phyloP scores from a whole-genome alignment of 2,888 invertebrate species.

The Brachylomia viminalis region DNA sequence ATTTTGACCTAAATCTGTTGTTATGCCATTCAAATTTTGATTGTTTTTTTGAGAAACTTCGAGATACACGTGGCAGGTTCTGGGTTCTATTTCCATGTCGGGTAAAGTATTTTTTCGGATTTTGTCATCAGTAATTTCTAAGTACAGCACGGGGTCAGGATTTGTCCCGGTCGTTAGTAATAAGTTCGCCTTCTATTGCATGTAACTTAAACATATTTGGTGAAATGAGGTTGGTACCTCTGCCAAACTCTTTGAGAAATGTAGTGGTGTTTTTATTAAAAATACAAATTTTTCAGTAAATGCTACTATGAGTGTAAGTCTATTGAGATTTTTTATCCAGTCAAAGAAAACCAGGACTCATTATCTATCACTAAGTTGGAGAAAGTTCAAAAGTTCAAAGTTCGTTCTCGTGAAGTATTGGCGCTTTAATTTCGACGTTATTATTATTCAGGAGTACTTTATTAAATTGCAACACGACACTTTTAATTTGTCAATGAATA shows the following conservation, averaged over 20 bases:
- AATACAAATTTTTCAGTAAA: background rate
- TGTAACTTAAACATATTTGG: no score
- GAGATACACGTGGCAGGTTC: background rate
- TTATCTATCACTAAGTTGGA: constrained; percentile 13
- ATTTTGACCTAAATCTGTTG: constrained; percentile 29
- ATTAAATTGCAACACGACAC: constrained; percentile 34
- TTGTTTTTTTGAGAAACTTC: background rate
- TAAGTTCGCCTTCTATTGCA: background rate
- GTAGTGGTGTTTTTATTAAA: background rate
- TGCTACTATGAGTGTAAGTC: background rate
- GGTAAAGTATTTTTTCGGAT: background rate
- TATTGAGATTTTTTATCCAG: constrained; percentile 20
- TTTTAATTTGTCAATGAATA: constrained; percentile 14
- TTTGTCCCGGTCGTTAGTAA: background rate
- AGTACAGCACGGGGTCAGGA: background rate
- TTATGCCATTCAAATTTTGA: constrained; percentile 4
- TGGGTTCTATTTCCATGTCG: background rate
- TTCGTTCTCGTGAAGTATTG: constrained; percentile 4
- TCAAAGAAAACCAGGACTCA: background rate
- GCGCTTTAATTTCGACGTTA: constrained; percentile 35
- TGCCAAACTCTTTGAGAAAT: no score
- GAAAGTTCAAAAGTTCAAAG: constrained; percentile 15
- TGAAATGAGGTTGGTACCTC: no score
- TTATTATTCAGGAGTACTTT: constrained; percentile 20
- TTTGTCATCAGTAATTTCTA: background rate